Conservation (phyloP, 2,113 vertebrate species). For the Hemichromis elongatus region DNA sequence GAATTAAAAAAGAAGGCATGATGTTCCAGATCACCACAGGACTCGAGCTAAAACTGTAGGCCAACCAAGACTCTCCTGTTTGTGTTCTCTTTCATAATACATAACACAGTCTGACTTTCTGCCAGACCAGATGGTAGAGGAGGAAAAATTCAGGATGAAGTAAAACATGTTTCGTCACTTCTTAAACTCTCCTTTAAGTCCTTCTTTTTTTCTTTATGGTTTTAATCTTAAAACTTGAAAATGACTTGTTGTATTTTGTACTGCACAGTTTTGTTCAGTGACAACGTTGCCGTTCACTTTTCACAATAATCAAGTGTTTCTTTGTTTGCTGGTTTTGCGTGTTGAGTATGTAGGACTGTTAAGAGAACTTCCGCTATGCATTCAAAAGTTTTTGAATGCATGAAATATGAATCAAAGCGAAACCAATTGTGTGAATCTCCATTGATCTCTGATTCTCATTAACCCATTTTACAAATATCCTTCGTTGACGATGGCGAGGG, state of each 20-base stretch:
- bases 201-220: neutral
- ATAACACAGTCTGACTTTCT: slow-evolving; percentile 8
- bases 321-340: neutral
- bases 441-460: slow-evolving; percentile 67
- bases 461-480: slow-evolving; percentile 54
- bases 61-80: slow-evolving; percentile 16
- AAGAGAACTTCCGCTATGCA: neutral
- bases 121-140: slow-evolving; percentile 16
- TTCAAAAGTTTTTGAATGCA: slow-evolving; percentile 11
- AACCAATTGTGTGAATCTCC: slow-evolving; percentile 31
- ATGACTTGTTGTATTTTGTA: neutral
- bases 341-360: neutral
- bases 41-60: slow-evolving; percentile 2
- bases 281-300: neutral
- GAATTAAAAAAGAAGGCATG: neutral
- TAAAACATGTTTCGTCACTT: neutral
- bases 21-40: slow-evolving; percentile 30
- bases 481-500: slow-evolving; percentile 22
- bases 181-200: neutral
- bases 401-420: slow-evolving; percentile 49
- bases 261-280: neutral
- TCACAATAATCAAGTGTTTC: neutral
- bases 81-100: slow-evolving; percentile 26
- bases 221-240: neutral
- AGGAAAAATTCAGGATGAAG: neutral